These are phyloP conservation scores for Trididemnum clinides DNA, from an alignment of 23 tunicate species.

Conservation along the genomic window DNA sequence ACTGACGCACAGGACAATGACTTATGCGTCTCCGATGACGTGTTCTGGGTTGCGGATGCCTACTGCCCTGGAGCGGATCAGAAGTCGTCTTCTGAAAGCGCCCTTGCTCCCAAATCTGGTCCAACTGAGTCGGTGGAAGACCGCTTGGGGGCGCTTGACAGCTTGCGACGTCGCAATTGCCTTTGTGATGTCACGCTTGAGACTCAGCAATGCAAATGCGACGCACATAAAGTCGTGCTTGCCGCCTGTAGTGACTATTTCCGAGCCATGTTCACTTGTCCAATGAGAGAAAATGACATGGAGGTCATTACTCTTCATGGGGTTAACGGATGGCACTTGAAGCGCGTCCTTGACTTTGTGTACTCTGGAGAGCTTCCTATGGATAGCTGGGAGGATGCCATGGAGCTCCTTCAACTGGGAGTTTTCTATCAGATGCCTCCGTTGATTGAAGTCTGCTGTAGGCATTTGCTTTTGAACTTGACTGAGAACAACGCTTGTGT, in stretches of 20 bases:
- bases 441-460: constrained; percentile 48
- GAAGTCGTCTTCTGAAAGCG: neutral
- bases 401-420: constrained; percentile 41
- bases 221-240: constrained; percentile 77
- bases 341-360: constrained; percentile 59
- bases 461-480: constrained; percentile 31
- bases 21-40: neutral
- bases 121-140: constrained; percentile 19
- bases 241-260: constrained; percentile 95
- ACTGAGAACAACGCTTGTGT: constrained; percentile 38
- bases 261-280: constrained; percentile 76
- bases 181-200: constrained; percentile 83
- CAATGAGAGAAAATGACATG: constrained; percentile 67
- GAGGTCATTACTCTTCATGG: constrained; percentile 30
- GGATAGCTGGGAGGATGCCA: constrained; percentile 27
- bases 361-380: constrained; percentile 79
- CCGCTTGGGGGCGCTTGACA: constrained; percentile 50
- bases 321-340: constrained; percentile 30
- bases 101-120: neutral
- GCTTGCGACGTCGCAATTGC: constrained; percentile 42
- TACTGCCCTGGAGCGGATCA: constrained; percentile 28
- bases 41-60: constrained; percentile 44
- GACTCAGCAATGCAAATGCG: constrained; percentile 38
- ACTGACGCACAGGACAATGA: neutral
- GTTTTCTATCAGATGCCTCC: constrained; percentile 71